phyloP scores from a whole-genome alignment of 2,888 invertebrate species.

The Lycophotia porphyrea region DNA sequence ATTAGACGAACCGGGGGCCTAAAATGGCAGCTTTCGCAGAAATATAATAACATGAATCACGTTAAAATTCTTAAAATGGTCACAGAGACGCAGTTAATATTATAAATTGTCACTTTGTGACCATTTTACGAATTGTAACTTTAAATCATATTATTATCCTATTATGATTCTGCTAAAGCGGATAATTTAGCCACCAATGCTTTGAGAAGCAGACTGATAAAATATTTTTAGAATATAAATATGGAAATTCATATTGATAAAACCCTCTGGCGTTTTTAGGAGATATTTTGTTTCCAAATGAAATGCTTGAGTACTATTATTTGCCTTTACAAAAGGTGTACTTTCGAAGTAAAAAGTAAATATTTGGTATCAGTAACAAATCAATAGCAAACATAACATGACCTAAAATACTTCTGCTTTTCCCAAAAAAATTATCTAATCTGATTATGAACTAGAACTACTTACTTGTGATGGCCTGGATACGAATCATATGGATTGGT shows the following conservation, averaged over 20 bases:
- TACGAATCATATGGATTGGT: slow-evolving; percentile 43
- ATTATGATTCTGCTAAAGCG: too few relatives aligned
- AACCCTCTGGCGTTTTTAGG: neutral
- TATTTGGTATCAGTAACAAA: slow-evolving; percentile 17
- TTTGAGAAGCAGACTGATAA: slow-evolving; percentile 15
- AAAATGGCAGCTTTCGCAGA: too few relatives aligned
- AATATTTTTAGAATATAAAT: slow-evolving; percentile 18
- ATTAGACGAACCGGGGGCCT: too few relatives aligned
- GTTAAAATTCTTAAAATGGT: too few relatives aligned
- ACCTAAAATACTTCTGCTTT: slow-evolving; percentile 47
- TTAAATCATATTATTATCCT: too few relatives aligned
- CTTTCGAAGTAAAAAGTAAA: slow-evolving; percentile 8
- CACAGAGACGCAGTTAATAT: too few relatives aligned
- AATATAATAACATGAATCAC: too few relatives aligned
- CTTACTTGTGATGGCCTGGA: slow-evolving; percentile 42
- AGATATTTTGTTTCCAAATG: neutral
- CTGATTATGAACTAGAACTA: slow-evolving; percentile 50
- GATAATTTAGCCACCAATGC: neutral
- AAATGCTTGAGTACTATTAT: neutral
- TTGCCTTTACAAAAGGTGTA: neutral
- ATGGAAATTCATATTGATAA: too few relatives aligned
- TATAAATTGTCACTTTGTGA: too few relatives aligned
- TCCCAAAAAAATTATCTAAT: slow-evolving; percentile 57
- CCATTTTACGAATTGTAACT: too few relatives aligned
- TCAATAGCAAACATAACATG: slow-evolving; percentile 49